Base-by-base conservation (phyloP, 2,888 invertebrate species). In the Tyria jacobaeae region DNA sequence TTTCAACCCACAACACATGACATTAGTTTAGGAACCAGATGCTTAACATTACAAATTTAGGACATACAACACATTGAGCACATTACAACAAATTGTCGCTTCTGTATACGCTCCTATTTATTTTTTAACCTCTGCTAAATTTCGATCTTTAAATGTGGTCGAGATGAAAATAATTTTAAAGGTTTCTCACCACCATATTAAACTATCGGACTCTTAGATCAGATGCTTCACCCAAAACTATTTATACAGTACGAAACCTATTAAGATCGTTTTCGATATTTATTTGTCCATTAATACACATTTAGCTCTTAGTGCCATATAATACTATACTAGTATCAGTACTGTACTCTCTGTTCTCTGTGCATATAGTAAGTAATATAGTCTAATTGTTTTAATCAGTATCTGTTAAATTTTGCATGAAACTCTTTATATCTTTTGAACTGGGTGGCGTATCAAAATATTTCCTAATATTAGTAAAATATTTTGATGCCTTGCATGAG, bases 21-120 rank as follows among this genome's bases (percentile, higher is more conserved):
- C 60, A 65, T 70, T 72, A 77, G 70, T 62, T 68, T 69, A 77
- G 66, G 68, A 64, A 70, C 70, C 62, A 73, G 65, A 70, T 68
- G 78, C 73, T 74, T 75, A 74, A 85, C 81, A 83, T 83, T 60
- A 79, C 76, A 74, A 80, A 78, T 56, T 73, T 76, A 75, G 76
- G 78, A 80, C 66, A 68, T 64, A 75, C 64, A 56, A 80, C 70
- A 88, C 82, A 83, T 83, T 70, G 65, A 80, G 81, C 81, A 88
- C 85, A 83, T 82, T 70, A 86, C 82, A 81, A 80, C 69, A 73
- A 68, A 68, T 67, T 73, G 73, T 82, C 56, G 87, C 88, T 90
- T 88, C 58, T 67, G 84, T 89, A 89, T 76, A 70, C 66, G 78
- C 78, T 79, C 76, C 70, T 62, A 54, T 70, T 69, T 68, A 52